Conservation (phyloP, 2,797 vertebrate species). For the Esox masquinongy region DNA sequence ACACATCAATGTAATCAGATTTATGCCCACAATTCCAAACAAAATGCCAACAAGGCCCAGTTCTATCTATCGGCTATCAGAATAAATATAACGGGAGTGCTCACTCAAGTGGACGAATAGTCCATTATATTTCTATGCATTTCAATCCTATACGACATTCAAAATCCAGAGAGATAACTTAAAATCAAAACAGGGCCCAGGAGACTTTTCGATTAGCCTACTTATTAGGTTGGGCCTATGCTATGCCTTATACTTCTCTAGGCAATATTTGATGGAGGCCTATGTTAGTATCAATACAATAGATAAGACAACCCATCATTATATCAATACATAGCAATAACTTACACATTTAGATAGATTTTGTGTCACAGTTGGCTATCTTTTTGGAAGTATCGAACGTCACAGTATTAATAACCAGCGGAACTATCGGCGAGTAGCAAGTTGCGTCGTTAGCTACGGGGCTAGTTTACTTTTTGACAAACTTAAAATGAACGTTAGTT, state of each 20-base stretch:
- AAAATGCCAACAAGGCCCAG: too few species aligned
- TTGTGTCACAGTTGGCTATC: too few species aligned
- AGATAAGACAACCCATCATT: slow-evolving; percentile 12
- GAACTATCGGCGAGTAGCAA: not conserved
- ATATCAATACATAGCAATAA: not conserved
- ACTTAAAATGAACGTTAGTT: not conserved
- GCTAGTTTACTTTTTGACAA: slow-evolving; percentile 1
- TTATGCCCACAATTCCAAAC: not conserved
- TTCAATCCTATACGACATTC: too few species aligned
- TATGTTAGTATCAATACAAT: not conserved
- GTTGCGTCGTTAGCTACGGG: not conserved
- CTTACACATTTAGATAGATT: not conserved
- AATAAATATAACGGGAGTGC: too few species aligned
- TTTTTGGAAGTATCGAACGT: slow-evolving; percentile 19
- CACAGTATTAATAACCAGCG: slow-evolving; percentile 4
- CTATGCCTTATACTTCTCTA: not conserved
- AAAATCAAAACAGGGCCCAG: not conserved
- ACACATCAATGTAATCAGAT: not conserved
- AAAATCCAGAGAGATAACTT: too few species aligned
- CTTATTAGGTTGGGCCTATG: slow-evolving; percentile 9
- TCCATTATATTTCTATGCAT: too few species aligned
- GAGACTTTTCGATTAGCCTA: not conserved
- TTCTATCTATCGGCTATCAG: too few species aligned
- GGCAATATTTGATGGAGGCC: not conserved
- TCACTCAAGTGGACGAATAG: too few species aligned